Base-by-base conservation (phyloP, 1,140 invertebrate species). In the Monomorium pharaonis region DNA sequence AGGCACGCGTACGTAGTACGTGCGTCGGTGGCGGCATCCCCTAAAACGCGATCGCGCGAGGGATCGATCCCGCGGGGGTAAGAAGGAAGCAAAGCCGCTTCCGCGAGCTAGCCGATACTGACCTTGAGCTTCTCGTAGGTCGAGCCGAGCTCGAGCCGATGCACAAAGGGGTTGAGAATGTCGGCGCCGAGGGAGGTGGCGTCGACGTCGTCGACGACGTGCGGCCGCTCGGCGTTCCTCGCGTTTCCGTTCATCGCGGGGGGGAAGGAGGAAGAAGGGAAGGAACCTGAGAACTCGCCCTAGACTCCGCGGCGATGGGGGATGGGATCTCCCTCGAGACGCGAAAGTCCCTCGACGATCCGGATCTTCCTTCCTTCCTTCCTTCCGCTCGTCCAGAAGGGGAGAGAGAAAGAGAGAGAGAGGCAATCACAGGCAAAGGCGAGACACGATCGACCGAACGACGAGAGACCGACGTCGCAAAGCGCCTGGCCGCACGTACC, bases 81-180 rank as follows among this genome's bases (percentile, higher is more conserved):
- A 0, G 44, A 44, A 14, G 51, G 37, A 51, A 51, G 54, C n/a
- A 24, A 63, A 77, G 51, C 37, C 6, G 60, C 33, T 70, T 72
- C 3, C 10, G 18, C 12, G 51, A 85, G n/a, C 37, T 2, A 37
- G 4, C 37, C 4, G 14, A 30, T 77, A 94, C 96, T 96, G 95
- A 98, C 97, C 96, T 98, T 98, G 94, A 98, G 97, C 95, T 98
- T 98, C 93, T 98, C 97, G 92, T 97, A 97, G 86, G 97, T 97
- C 89, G 97, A 97, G 93, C 97, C 97, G 92, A 98, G 95, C 95
- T 98, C 97, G 93, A 98, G 95, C 92, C 97, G 97, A 93, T 98
- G 97, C 51, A 98, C 97, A 94, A 98, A 98, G 49, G 98, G 98
- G 95, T 98, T 98, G 91, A 98, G 92, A 83, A 97, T 93, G 91